phyloP scores from a whole-genome alignment of 2,888 invertebrate genomes.

The Buathra laborator region DNA sequence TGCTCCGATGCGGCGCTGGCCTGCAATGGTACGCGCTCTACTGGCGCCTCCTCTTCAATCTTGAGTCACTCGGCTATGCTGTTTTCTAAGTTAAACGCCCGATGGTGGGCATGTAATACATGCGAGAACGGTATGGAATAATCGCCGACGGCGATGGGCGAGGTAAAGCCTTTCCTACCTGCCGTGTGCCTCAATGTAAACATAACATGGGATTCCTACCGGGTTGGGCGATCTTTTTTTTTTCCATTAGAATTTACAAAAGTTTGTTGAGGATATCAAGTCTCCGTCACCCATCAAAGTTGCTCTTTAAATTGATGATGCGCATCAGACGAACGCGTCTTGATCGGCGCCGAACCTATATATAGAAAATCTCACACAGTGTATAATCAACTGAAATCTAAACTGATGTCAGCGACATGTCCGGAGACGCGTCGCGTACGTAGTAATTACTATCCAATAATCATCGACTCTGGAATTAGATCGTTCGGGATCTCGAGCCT shows the following conservation, averaged over 20 bases:
- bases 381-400: no score
- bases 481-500: background rate
- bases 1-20: conserved; percentile 11
- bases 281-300: no score
- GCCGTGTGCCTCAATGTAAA: no score
- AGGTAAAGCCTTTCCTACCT: background rate
- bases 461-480: background rate
- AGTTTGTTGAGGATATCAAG: background rate
- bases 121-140: background rate
- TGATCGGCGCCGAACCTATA: no score
- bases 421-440: no score
- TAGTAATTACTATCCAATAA: background rate
- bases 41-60: conserved; percentile 20
- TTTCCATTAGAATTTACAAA: background rate
- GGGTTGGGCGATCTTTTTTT: background rate
- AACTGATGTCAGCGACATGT: no score
- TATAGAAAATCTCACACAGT: no score
- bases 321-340: no score
- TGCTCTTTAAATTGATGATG: no score
- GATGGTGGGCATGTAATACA: background rate
- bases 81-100: background rate
- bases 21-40: conserved; percentile 13
- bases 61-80: background rate
- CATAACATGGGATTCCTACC: background rate
- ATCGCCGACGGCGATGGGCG: conserved; percentile 13